Conservation (phyloP, 2,888 invertebrate genomes). For the Diaperis boleti region DNA sequence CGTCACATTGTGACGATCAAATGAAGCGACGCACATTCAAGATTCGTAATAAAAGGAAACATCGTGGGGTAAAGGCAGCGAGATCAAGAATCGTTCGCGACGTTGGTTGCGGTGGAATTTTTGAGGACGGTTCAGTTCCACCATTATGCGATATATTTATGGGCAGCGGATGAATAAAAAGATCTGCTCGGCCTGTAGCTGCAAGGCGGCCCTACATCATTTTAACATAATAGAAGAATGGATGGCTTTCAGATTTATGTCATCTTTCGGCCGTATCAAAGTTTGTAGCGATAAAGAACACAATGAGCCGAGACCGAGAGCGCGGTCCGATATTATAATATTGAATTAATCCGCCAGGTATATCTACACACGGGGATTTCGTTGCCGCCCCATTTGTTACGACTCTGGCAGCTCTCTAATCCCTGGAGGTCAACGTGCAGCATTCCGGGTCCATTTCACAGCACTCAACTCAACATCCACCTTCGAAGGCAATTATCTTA, state of each 20-base stretch:
- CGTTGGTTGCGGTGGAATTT: constrained; percentile 47
- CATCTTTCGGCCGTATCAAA: constrained; percentile 65
- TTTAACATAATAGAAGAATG: constrained; percentile 65
- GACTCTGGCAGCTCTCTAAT: constrained; percentile 35
- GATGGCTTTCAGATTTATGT: constrained; percentile 66
- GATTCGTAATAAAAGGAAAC: constrained; percentile 33
- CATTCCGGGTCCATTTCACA: constrained; percentile 31
- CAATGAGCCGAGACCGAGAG: constrained; percentile 55
- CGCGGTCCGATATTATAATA: constrained; percentile 52
- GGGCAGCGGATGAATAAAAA: constrained; percentile 58
- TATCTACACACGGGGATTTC: constrained; percentile 39
- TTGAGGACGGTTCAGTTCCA: constrained; percentile 49
- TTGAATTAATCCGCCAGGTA: constrained; percentile 53
- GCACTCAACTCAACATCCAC: constrained; percentile 24
- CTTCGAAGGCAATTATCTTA: constrained; percentile 34
- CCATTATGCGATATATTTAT: constrained; percentile 59
- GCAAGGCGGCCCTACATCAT: constrained; percentile 63
- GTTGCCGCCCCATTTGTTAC: constrained; percentile 40
- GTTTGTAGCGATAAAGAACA: constrained; percentile 59
- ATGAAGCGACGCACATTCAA: constrained; percentile 49
- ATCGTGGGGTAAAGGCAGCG: constrained; percentile 21
- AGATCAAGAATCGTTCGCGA: constrained; percentile 36
- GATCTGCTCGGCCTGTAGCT: constrained; percentile 51
- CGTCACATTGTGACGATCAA: constrained; percentile 49
- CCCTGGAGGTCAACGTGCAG: constrained; percentile 35